A percentile compares a stretch with the other conserved stretches of the same genome.
Conservation (phyloP, 2,888 invertebrate genomes). For the Pammene fasciana region DNA sequence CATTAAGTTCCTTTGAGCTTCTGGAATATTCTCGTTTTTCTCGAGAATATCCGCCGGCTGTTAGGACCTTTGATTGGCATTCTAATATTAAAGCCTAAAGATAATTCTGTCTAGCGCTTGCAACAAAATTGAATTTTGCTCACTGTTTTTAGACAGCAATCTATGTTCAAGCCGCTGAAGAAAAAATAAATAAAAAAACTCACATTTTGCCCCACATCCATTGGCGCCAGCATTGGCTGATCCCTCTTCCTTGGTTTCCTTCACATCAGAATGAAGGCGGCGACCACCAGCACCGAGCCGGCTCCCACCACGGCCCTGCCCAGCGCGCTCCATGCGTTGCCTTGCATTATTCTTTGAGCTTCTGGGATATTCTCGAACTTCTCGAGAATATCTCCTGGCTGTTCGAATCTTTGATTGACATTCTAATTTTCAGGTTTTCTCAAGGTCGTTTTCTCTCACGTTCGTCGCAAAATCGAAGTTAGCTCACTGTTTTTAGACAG, state of each 20-base stretch:
- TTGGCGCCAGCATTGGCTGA: slow-evolving; percentile 65
- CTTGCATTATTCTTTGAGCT: slow-evolving; percentile 43
- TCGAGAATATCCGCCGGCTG: not conserved
- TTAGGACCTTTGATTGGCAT: no score
- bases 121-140: no score
- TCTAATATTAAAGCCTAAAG: no score
- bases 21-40: not conserved
- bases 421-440: no score
- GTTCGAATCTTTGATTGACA: not conserved
- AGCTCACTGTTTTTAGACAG: no score
- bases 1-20: not conserved
- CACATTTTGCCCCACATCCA: slow-evolving; percentile 72
- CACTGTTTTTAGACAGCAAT: no score
- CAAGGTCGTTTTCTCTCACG: no score
- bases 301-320: slow-evolving; percentile 73
- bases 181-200: no score
- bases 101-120: no score
- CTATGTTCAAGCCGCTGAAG: no score
- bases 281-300: slow-evolving; percentile 67
- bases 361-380: not conserved
- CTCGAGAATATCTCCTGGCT: not conserved
- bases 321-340: slow-evolving; percentile 70
- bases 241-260: slow-evolving; percentile 63
- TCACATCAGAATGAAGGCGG: slow-evolving; percentile 65
- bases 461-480: no score